A percentile compares a stretch with the other conserved stretches of the same genome.
phyloP scores from a whole-genome alignment of 30 jellyfish, hydroid and myxozoan species.

The Nemopilema nomurai region DNA sequence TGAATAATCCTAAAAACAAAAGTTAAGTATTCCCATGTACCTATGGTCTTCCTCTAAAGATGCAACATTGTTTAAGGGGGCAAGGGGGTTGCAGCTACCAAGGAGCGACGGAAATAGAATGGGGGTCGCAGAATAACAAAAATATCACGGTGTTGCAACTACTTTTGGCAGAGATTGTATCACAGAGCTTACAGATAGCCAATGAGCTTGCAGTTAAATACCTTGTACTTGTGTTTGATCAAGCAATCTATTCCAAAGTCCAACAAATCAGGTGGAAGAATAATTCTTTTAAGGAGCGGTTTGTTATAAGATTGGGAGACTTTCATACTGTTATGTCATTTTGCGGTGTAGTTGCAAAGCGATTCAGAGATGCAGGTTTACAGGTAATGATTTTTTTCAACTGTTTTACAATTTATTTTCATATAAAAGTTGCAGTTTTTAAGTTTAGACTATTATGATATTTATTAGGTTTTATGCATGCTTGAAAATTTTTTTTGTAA shows the following conservation, averaged over 20 bases:
- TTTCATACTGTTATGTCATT: constrained; percentile 80
- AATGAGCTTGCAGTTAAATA: constrained; percentile 38
- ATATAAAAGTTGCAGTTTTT: background rate
- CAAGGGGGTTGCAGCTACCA: too few species aligned
- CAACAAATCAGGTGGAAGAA: constrained; percentile 70
- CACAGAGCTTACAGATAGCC: constrained; percentile 38
- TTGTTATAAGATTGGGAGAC: constrained; percentile 73
- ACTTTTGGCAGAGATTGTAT: too few species aligned
- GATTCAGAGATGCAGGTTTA: constrained; percentile 66
- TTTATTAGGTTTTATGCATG: background rate
- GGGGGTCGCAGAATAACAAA: too few species aligned
- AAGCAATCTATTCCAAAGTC: constrained; percentile 72
- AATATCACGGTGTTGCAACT: too few species aligned
- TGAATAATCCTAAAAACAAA: too few species aligned
- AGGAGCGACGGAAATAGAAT: too few species aligned
- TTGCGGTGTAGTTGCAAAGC: constrained; percentile 72
- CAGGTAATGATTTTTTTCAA: constrained; percentile 23
- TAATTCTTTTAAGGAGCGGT: constrained; percentile 10
- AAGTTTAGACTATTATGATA: background rate
- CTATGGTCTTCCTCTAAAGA: too few species aligned
- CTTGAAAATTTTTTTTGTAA: background rate
- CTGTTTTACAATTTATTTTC: background rate
- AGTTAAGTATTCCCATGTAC: too few species aligned
- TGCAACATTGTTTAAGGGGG: too few species aligned
- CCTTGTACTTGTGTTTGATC: constrained; percentile 59